These are phyloP conservation scores for Ostrea denselamellosa DNA, from an alignment of 1,140 invertebrate genomes.

Conservation along the genomic window DNA sequence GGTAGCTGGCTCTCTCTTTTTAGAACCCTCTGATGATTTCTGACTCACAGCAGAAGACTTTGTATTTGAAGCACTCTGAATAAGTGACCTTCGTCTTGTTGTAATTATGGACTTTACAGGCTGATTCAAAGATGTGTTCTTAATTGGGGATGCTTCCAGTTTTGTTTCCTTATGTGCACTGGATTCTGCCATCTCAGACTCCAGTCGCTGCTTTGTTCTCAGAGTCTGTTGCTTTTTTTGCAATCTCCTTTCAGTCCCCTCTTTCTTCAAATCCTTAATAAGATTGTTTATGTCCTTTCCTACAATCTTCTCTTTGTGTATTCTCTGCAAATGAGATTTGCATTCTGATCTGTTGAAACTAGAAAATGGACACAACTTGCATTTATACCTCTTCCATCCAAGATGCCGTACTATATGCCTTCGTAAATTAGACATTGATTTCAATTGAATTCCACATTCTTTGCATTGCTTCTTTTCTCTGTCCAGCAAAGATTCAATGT, in stretches of 20 bases:
- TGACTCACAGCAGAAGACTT: neutral
- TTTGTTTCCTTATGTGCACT: neutral
- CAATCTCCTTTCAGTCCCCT: constrained; percentile 60
- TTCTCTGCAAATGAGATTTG: constrained; percentile 70
- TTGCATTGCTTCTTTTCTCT: constrained; percentile 71
- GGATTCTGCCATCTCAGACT: constrained; percentile 1
- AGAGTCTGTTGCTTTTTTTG: constrained; percentile 62
- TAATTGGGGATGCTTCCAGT: neutral
- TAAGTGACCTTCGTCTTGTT: neutral
- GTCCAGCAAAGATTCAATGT: constrained; percentile 67
- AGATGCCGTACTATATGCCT: constrained; percentile 78
- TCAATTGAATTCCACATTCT: constrained; percentile 74
- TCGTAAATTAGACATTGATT: constrained; percentile 75
- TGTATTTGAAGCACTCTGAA: neutral
- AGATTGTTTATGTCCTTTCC: constrained; percentile 54
- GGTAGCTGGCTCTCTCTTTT: neutral
- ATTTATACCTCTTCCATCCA: constrained; percentile 78
- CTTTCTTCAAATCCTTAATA: constrained; percentile 69
- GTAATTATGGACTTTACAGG: neutral
- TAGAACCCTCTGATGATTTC: neutral
- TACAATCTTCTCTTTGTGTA: constrained; percentile 65
- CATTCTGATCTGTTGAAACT: constrained; percentile 77
- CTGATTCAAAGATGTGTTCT: neutral
- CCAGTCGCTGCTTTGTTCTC: constrained; percentile 48
- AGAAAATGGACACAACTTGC: constrained; percentile 76